Percentiles rank a stretch among this genome's conserved stretches.
Conservation (phyloP, 1,140 invertebrate genomes). For the Globodera ellingtonae region DNA sequence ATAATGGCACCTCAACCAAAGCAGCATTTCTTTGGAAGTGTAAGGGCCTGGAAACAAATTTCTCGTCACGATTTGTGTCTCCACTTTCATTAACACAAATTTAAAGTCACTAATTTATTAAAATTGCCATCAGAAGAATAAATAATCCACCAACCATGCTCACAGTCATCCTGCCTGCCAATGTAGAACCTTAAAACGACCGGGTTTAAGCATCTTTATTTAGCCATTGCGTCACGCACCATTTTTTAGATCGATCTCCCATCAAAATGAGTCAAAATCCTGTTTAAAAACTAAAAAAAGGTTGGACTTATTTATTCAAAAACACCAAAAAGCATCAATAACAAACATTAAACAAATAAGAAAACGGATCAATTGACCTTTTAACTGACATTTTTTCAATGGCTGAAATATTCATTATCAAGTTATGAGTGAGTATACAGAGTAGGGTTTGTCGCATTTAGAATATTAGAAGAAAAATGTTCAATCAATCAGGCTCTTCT, state of each 20-base stretch:
- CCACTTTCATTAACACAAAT: too few relatives aligned
- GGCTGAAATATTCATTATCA: too few relatives aligned
- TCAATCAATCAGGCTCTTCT: slow-evolving; percentile 17
- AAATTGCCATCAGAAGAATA: background rate
- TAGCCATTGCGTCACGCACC: background rate
- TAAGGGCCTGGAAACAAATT: slow-evolving; percentile 24
- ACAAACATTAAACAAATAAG: background rate
- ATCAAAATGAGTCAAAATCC: background rate
- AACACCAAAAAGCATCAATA: slow-evolving; percentile 9
- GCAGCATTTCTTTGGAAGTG: slow-evolving; percentile 25
- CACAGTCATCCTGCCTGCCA: slow-evolving; percentile 18
- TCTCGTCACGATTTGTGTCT: too few relatives aligned
- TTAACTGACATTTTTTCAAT: too few relatives aligned
- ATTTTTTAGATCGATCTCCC: background rate
- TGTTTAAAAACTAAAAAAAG: background rate
- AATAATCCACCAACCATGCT: slow-evolving; percentile 20
- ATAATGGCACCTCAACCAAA: slow-evolving; percentile 15
- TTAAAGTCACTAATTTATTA: background rate
- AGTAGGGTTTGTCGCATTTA: too few relatives aligned
- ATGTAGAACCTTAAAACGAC: slow-evolving; percentile 26
- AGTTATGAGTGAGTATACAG: too few relatives aligned
- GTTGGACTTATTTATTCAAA: slow-evolving; percentile 3
- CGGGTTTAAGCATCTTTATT: background rate
- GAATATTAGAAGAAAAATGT: background rate
- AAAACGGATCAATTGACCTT: too few relatives aligned